Evolutionary conservation across 2,797 vertebrate species (phyloP).

Genomic region (Arvicola amphibius): DNA sequence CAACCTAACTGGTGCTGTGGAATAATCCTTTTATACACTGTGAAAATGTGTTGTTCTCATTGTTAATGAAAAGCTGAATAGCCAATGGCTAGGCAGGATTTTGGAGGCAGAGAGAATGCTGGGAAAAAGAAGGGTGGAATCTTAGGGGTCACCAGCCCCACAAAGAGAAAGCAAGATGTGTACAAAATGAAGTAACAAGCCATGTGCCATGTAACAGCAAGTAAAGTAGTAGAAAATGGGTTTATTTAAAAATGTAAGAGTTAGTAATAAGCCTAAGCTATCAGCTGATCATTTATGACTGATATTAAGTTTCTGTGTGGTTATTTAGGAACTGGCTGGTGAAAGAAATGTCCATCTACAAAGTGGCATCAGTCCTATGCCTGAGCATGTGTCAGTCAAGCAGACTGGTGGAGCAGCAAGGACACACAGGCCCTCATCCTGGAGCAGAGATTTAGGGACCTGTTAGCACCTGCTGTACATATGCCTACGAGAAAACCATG

Average conservation of each 20-base stretch:
- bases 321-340: background rate
- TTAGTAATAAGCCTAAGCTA: background rate
- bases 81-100: background rate
- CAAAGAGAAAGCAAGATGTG: background rate
- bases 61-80: background rate
- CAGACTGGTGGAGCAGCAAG: background rate
- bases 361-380: background rate
- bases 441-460: background rate
- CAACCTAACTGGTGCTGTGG: background rate
- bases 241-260: background rate
- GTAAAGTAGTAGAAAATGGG: background rate
- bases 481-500: background rate
- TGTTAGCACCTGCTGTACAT: background rate
- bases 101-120: background rate
- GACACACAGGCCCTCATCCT: background rate
- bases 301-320: background rate
- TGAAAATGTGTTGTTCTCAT: background rate
- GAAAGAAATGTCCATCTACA: background rate
- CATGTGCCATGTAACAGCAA: background rate
- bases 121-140: background rate
- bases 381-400: background rate
- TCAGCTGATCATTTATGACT: background rate
- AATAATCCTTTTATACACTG: background rate
- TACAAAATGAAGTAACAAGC: background rate
- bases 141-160: background rate